Evolutionary conservation across 2,113 vertebrate genomes (phyloP), one percentile per base, ranked within the genome.

Genomic region (Murina feae): DNA sequence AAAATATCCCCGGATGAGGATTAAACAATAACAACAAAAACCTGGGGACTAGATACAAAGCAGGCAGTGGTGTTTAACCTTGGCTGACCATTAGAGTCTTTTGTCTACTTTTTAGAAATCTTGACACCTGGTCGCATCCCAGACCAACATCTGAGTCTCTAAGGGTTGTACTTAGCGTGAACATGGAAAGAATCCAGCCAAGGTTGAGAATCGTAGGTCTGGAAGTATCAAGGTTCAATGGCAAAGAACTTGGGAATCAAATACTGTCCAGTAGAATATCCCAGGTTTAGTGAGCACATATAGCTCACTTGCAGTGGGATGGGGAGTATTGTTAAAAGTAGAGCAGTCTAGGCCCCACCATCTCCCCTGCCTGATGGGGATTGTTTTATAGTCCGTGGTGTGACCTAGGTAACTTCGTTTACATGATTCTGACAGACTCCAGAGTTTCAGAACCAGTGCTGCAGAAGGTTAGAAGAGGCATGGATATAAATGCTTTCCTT

Each of bases 401-500:
- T 75, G 81, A 37, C 30, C 39, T 11, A 20, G 21, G 66, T 35
- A 25, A 32, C 21, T 20, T 79, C 14, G 20, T 71, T 39, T 49
- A 58, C 68, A 71, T 53, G 42, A 20, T n/a, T 81, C 71, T 35
- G 14, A 14, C 53, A 6, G 20, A 28, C 13, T 60, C 28, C 81
- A 42, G 75, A 93, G 51, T 86, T 58, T 84, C 86, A 94, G 71
- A 87, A 63, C 49, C 42, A 69, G 23, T 75, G 30, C 74, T 94
- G 1, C 42, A 25, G 51, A 55, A 60, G 35, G 25, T 65, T 80
- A 47, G 60, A 44, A n/a, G 81, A 71, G 17, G 35, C 3, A 4
- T 4, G 51, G 4, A 4, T 32, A 10, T 35, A 32, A 82, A 49
- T 3, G 39, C 16, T 72, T 49, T 78, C 58, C 20, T 1, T 44